These are phyloP conservation scores for Tyto alba DNA, from an alignment of 2,113 vertebrate genomes.

Conservation along the genomic window DNA sequence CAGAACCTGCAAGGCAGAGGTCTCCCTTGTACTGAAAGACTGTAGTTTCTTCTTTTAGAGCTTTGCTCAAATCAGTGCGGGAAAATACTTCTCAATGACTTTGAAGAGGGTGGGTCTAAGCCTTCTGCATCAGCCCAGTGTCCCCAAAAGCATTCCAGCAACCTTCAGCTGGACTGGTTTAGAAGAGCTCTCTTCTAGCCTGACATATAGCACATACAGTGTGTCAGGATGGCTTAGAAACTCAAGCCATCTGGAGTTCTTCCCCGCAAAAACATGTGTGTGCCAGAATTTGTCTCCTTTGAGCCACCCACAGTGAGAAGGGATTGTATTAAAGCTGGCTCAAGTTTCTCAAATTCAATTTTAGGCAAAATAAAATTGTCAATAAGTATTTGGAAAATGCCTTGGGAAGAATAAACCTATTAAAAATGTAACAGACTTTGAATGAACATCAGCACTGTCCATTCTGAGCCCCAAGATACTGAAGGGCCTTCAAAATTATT, in stretches of 20 bases:
- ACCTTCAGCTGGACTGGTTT: not conserved
- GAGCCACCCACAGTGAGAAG: constrained; percentile 27
- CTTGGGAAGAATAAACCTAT: not conserved
- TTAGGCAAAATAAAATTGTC: not conserved
- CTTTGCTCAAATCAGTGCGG: not conserved
- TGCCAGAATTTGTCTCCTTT: not conserved
- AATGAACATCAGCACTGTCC: not conserved
- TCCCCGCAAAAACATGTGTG: not conserved
- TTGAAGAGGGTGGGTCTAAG: not conserved
- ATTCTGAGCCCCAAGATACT: not conserved
- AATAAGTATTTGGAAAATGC: not conserved
- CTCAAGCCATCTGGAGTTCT: constrained; percentile 36
- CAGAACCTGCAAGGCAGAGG: not conserved
- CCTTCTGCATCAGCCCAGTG: not conserved
- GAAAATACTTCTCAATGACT: not conserved
- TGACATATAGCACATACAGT: not conserved
- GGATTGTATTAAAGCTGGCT: not conserved
- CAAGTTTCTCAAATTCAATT: not conserved
- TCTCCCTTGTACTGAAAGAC: not conserved
- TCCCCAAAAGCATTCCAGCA: not conserved
- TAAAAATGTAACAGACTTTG: not conserved
- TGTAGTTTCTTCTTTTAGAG: not conserved
- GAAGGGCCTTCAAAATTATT: not conserved
- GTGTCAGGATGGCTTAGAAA: not conserved
- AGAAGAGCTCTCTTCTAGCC: not conserved